A percentile compares a stretch with the other conserved stretches of the same genome.
Conservation (phyloP, 2,888 invertebrate genomes). For the Drosophila eohydei region DNA sequence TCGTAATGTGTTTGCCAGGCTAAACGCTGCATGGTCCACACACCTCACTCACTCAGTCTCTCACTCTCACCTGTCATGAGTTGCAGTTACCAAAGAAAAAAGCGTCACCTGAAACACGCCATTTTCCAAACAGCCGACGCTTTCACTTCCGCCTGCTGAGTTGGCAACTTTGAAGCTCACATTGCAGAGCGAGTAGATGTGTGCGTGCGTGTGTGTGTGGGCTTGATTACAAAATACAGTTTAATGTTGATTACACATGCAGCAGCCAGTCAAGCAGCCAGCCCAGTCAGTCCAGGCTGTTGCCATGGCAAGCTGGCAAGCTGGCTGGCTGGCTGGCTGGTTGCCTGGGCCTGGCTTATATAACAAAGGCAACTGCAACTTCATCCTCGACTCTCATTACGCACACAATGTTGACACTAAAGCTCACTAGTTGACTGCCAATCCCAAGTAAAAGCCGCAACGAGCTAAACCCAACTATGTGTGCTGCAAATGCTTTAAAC, state of each 20-base stretch:
- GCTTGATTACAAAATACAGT: slow-evolving; percentile 79
- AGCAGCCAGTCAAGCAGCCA: slow-evolving; percentile 34
- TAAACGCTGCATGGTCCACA: slow-evolving; percentile 16
- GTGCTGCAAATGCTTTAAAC: slow-evolving; percentile 15
- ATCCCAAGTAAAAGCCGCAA: slow-evolving; percentile 1
- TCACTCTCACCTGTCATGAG: slow-evolving; percentile 49
- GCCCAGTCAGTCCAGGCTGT: slow-evolving; percentile 33
- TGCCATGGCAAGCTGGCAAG: slow-evolving; percentile 30
- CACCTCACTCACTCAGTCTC: not conserved
- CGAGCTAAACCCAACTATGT: slow-evolving; percentile 1
- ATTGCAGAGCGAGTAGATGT: slow-evolving; percentile 24
- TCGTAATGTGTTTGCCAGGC: slow-evolving; percentile 71
- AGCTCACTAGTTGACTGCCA: slow-evolving; percentile 45
- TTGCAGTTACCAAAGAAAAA: slow-evolving; percentile 64
- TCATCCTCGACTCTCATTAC: slow-evolving; percentile 60
- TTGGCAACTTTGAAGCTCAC: slow-evolving; percentile 58
- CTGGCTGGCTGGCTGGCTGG: slow-evolving; percentile 5
- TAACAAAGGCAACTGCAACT: slow-evolving; percentile 40
- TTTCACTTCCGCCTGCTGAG: slow-evolving; percentile 76
- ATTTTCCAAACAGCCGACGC: slow-evolving; percentile 60
- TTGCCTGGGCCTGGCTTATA: slow-evolving; percentile 35
- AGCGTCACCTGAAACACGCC: slow-evolving; percentile 71
- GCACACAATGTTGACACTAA: slow-evolving; percentile 76
- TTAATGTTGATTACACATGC: slow-evolving; percentile 80
- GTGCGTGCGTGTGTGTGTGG: slow-evolving; percentile 48